Base-by-base conservation (phyloP, 2,888 invertebrate genomes). In the Acrobasis consociella region DNA sequence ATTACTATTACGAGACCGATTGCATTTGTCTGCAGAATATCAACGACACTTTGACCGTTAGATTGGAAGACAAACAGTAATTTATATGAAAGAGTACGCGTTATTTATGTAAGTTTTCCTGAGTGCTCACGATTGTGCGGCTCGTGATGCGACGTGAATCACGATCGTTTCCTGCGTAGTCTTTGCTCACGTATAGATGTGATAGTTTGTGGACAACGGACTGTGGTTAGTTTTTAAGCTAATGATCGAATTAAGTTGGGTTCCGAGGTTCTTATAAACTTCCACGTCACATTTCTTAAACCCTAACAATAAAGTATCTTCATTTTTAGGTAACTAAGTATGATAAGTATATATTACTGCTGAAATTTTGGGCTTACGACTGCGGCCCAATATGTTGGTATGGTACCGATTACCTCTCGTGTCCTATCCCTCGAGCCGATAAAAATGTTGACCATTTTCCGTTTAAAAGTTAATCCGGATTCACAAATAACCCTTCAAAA, bases 71-170 rank as follows among this genome's bases (percentile, higher is more conserved):
- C 68, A 68, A 71, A 71, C 62, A 72, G 68, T 69, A 69, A 69
- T 72, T 72, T 72, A 69, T 72, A 69, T 65, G 65, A 63, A 68
- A 60, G 64, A 64, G 59, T 67, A 73, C 73, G 72, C 71, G 71
- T 78, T 75, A 76, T 83, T 82, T 80, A 81, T 81, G 65, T 64
- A 63, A 70, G 74, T 78, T 82, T 82, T 78, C 77, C 74, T 74
- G 71, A 73, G 68, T 70, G 76, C 70, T 76, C 87, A 87, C 87
- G 87, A 87, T 71, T 76, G 77, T 72, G 75, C 80, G 69, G 72
- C 74, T 89, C 89, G 88, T 89, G 87, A 86, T 79, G 68, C 65
- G 56, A 64, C 55, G 67, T 65, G 66, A 68, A 46, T 77, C 71
- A 73, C 73, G 70, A 71, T 68, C 66, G 74, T 72, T 70, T 66